Evolutionary conservation across 1,140 invertebrate species (phyloP).

Genomic region (Phymastichus coffea): DNA sequence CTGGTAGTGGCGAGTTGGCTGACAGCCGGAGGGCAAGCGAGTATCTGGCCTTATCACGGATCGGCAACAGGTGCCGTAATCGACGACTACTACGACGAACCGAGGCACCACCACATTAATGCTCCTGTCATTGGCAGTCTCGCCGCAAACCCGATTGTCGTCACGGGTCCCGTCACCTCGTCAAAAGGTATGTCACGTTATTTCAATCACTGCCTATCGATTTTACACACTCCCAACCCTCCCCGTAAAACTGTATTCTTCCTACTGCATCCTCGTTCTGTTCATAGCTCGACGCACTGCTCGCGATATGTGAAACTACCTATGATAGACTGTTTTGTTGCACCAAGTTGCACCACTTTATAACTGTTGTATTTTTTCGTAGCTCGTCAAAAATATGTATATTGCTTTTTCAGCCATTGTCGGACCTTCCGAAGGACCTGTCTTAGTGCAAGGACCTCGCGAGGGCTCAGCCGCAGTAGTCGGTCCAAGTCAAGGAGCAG

Average conservation of each 20-base stretch:
- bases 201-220: too few species aligned
- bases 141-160: neutral
- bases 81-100: conserved; percentile 12
- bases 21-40: conserved; percentile 19
- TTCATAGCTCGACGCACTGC: too few species aligned
- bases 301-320: too few species aligned
- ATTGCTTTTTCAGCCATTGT: neutral
- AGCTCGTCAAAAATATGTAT: too few species aligned
- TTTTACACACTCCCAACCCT: neutral
- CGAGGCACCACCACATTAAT: neutral
- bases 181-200: conserved; percentile 1
- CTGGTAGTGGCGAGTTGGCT: conserved; percentile 27
- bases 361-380: too few species aligned
- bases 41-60: conserved; percentile 38
- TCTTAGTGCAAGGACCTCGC: conserved; percentile 21
- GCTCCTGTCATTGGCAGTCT: neutral
- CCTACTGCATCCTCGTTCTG: too few species aligned
- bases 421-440: conserved; percentile 7
- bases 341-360: too few species aligned
- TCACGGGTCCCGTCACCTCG: neutral
- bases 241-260: neutral
- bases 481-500: neutral
- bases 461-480: neutral
- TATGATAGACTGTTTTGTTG: too few species aligned
- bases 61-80: conserved; percentile 35